Conservation (phyloP, 2,888 invertebrate genomes). For the Leptopterna dolabrata region DNA sequence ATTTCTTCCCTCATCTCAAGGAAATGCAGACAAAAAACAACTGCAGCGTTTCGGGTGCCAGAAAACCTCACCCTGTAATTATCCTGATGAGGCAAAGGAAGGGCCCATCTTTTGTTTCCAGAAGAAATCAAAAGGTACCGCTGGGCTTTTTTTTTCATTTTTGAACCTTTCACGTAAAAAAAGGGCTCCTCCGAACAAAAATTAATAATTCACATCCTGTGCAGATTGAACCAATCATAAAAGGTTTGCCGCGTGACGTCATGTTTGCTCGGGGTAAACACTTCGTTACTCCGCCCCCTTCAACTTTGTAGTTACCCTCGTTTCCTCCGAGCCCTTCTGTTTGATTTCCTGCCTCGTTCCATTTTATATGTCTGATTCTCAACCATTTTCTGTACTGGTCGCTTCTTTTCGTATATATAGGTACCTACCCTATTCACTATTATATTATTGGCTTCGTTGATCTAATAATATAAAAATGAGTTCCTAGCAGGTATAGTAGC, state of each 20-base stretch:
- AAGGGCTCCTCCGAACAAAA: background rate
- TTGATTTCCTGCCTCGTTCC: slow-evolving; percentile 34
- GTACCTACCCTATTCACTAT: background rate
- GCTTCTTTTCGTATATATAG: background rate
- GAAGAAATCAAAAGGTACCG: slow-evolving; percentile 25
- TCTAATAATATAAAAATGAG: too few relatives aligned
- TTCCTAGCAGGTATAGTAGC: background rate
- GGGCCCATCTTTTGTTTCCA: slow-evolving; percentile 12
- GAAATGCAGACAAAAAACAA: background rate
- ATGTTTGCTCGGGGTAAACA: slow-evolving; percentile 40
- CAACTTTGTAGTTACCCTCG: background rate
- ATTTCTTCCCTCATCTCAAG: background rate
- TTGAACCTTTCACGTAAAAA: background rate
- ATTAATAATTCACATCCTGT: slow-evolving; percentile 57
- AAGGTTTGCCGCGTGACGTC: slow-evolving; percentile 32
- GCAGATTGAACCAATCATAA: slow-evolving; percentile 55
- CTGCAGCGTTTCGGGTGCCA: background rate
- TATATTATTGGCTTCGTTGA: background rate
- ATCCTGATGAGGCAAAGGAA: slow-evolving; percentile 11
- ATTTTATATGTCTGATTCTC: background rate
- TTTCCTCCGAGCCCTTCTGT: slow-evolving; percentile 14
- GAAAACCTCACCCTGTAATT: slow-evolving; percentile 10
- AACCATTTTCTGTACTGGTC: background rate
- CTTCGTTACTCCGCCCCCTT: slow-evolving; percentile 20
- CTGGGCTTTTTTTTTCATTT: background rate